phyloP scores from a whole-genome alignment of 2,888 invertebrate genomes.

The Tanypteryx hageni region DNA sequence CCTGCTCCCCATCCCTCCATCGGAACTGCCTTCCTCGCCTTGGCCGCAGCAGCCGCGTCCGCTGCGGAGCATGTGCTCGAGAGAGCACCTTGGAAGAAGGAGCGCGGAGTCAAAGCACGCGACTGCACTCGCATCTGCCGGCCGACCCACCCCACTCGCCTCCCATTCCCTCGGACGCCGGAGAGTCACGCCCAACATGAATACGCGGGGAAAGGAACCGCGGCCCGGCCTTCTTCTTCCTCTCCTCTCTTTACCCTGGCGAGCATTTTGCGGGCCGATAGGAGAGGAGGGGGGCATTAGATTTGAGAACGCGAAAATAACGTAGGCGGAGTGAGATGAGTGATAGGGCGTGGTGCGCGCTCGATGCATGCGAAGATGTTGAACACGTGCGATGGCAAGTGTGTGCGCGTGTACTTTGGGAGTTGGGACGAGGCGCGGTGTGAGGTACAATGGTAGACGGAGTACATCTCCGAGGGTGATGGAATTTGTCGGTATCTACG shows the following conservation, averaged over 20 bases:
- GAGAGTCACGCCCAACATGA: neutral
- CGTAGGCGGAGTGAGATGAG: neutral
- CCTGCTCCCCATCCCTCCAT: constrained; percentile 43
- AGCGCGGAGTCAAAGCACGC: constrained; percentile 19
- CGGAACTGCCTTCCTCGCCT: neutral
- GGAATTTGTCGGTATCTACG: constrained; percentile 15
- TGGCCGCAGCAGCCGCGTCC: constrained; percentile 20
- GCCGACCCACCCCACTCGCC: neutral
- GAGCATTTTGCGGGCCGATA: neutral
- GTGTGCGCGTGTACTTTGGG: neutral
- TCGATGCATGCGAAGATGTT: constrained; percentile 11
- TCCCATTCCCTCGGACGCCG: neutral
- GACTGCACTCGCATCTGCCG: constrained; percentile 31
- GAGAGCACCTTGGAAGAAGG: constrained; percentile 20
- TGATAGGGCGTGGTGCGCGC: neutral
- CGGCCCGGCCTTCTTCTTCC: too few relatives aligned
- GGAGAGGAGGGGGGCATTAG: neutral
- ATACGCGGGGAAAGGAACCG: neutral
- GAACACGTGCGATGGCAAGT: constrained; percentile 34
- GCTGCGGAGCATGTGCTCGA: neutral
- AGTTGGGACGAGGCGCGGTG: neutral
- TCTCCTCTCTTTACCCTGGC: too few relatives aligned
- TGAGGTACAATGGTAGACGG: constrained; percentile 37
- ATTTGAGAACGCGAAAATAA: neutral
- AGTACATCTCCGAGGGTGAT: constrained; percentile 18